A percentile compares a stretch with the other conserved stretches of the same genome.
phyloP scores from a whole-genome alignment of 2,888 invertebrate genomes.

The Spodoptera picta region DNA sequence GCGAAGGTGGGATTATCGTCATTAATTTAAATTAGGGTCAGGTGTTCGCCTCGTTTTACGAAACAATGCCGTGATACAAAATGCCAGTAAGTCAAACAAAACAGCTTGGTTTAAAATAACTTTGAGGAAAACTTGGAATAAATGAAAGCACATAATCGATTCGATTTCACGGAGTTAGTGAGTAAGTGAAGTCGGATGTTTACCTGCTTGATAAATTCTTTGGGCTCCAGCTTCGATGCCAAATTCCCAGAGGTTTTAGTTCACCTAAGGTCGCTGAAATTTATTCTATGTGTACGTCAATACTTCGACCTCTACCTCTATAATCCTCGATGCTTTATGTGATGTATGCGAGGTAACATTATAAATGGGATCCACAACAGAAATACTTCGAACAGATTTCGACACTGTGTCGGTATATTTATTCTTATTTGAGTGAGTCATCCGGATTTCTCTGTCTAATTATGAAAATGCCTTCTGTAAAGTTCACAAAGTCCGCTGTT shows the following conservation, averaged over 20 bases:
- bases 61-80: slow-evolving; percentile 28
- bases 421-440: slow-evolving; percentile 21
- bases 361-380: slow-evolving; percentile 34
- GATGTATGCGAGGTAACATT: slow-evolving; percentile 44
- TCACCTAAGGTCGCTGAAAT: slow-evolving; percentile 43
- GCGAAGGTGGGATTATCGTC: slow-evolving; percentile 12
- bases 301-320: slow-evolving; percentile 33
- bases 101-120: slow-evolving; percentile 19
- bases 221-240: slow-evolving; percentile 10
- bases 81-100: slow-evolving; percentile 5
- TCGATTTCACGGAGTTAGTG: slow-evolving; percentile 16
- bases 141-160: slow-evolving; percentile 18
- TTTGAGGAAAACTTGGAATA: slow-evolving; percentile 24
- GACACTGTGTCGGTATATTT: slow-evolving; percentile 8
- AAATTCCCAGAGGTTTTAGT: slow-evolving; percentile 53
- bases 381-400: slow-evolving; percentile 20
- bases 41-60: slow-evolving; percentile 24
- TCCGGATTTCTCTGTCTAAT: slow-evolving; percentile 27
- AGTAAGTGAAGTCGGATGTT: slow-evolving; percentile 13
- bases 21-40: slow-evolving; percentile 43
- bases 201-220: slow-evolving; percentile 37
- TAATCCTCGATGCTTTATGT: slow-evolving; percentile 37
- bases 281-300: slow-evolving; percentile 45
- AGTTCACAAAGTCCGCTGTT: slow-evolving; percentile 49
- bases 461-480: slow-evolving; percentile 44